Percentiles rank a stretch among this genome's conserved stretches.
Evolutionary conservation across 2,888 invertebrate species (phyloP).

Genomic region (Arge pagana): DNA sequence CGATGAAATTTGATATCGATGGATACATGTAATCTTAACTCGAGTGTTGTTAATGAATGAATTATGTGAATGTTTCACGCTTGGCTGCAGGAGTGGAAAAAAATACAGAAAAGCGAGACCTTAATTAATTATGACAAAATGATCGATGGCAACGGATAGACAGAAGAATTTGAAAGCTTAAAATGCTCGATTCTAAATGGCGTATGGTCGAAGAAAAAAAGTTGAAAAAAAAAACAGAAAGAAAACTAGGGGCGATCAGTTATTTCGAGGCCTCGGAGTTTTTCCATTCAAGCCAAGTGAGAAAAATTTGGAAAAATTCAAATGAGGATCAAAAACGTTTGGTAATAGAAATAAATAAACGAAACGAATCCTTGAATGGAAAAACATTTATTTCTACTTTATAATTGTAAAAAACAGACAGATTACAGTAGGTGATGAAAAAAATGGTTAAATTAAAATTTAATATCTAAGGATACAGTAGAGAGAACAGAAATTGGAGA

Average conservation of each 20-base stretch:
- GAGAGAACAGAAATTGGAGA: slow-evolving; percentile 15
- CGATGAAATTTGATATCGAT: too few relatives aligned
- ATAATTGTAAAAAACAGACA: slow-evolving; percentile 38
- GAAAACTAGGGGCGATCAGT: neutral
- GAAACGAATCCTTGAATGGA: slow-evolving; percentile 56
- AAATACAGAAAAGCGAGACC: slow-evolving; percentile 21
- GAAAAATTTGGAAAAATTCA: slow-evolving; percentile 49
- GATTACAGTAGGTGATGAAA: slow-evolving; percentile 33
- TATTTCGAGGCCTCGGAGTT: slow-evolving; percentile 37
- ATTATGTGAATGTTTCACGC: slow-evolving; percentile 49
- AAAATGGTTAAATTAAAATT: slow-evolving; percentile 30
- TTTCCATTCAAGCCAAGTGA: slow-evolving; percentile 58
- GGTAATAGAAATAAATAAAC: slow-evolving; percentile 55
- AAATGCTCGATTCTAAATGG: slow-evolving; percentile 17
- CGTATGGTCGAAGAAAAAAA: neutral
- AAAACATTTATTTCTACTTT: slow-evolving; percentile 57
- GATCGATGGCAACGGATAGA: slow-evolving; percentile 29
- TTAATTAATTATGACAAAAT: slow-evolving; percentile 23
- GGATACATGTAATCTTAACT: too few relatives aligned
- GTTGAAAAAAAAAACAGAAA: slow-evolving; percentile 4
- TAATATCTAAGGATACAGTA: slow-evolving; percentile 18
- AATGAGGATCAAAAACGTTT: slow-evolving; percentile 39
- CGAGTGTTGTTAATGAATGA: too few relatives aligned
- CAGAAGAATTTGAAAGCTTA: slow-evolving; percentile 28
- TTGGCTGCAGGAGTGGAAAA: slow-evolving; percentile 54